Conservation (phyloP, 2,888 invertebrate genomes). For the Odontocolon sp. region DNA sequence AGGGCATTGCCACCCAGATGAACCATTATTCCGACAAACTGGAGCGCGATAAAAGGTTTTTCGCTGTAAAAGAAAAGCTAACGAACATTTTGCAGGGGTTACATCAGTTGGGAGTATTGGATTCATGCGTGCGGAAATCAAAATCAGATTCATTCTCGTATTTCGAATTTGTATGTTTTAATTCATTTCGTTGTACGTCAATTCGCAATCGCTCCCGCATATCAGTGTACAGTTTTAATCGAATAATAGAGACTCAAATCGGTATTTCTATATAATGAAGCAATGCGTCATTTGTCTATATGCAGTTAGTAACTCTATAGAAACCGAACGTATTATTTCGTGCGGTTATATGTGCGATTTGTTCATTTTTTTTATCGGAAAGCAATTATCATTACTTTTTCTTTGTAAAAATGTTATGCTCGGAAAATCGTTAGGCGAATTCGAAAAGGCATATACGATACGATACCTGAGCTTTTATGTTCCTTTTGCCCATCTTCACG, state of each 20-base stretch:
- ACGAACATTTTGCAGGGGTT: too few relatives aligned
- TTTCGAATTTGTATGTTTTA: conserved; percentile 36
- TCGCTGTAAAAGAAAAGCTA: neutral
- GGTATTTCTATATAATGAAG: conserved; percentile 4
- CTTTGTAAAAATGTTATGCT: too few relatives aligned
- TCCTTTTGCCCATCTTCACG: conserved; percentile 92
- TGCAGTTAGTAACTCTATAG: neutral
- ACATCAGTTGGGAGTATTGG: neutral
- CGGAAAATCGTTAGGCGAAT: neutral
- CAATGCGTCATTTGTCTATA: conserved; percentile 30
- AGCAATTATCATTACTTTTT: too few relatives aligned
- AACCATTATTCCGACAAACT: neutral
- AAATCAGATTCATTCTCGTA: conserved; percentile 34
- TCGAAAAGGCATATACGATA: neutral
- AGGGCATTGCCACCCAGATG: too few relatives aligned
- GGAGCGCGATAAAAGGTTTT: neutral
- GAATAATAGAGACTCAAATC: conserved; percentile 38
- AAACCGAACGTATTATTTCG: too few relatives aligned
- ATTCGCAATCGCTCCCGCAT: neutral
- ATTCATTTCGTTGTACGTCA: neutral
- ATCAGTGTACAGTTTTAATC: conserved; percentile 36
- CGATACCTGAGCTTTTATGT: conserved; percentile 90
- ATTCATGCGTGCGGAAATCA: conserved; percentile 19
- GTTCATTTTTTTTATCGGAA: too few relatives aligned
- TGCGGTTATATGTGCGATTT: too few relatives aligned